phyloP scores from a whole-genome alignment of 2,113 vertebrate species.

The Serinus canaria region DNA sequence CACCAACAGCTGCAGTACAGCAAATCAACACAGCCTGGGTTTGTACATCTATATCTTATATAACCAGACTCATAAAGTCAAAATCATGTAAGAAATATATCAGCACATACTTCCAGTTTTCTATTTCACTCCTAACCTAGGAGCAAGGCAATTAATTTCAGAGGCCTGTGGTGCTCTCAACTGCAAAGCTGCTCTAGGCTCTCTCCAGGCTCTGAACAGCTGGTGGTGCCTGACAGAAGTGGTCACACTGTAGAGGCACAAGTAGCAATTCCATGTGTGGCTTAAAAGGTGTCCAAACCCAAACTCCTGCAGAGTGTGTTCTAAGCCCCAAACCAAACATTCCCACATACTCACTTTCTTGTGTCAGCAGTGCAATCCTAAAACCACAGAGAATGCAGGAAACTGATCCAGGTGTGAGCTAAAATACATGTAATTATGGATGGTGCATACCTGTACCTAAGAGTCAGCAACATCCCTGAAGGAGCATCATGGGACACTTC shows the following conservation, averaged over 20 bases:
- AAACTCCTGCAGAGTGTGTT: rapidly evolving
- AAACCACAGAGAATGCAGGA: neutral
- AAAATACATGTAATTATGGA: neutral
- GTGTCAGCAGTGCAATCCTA: neutral
- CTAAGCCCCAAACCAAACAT: neutral
- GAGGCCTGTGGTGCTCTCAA: neutral
- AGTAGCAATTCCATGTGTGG: no score
- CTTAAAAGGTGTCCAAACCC: neutral
- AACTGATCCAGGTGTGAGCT: neutral
- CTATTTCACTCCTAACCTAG: neutral
- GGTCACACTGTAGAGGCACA: neutral
- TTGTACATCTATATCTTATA: neutral
- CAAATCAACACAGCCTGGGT: neutral
- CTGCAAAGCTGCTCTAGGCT: neutral
- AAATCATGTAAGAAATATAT: neutral
- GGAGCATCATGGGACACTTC: neutral
- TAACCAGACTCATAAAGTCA: neutral
- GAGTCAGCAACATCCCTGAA: neutral
- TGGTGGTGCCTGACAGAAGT: neutral
- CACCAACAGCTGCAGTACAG: neutral
- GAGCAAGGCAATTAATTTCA: neutral
- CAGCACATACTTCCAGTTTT: neutral
- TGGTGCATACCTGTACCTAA: neutral
- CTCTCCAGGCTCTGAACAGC: neutral
- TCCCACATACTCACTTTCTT: neutral